Percentiles rank a stretch among this genome's conserved stretches.
These are phyloP conservation scores for Drosophila buzzatii DNA, from an alignment of 2,888 invertebrate species.

Conservation along the genomic window DNA sequence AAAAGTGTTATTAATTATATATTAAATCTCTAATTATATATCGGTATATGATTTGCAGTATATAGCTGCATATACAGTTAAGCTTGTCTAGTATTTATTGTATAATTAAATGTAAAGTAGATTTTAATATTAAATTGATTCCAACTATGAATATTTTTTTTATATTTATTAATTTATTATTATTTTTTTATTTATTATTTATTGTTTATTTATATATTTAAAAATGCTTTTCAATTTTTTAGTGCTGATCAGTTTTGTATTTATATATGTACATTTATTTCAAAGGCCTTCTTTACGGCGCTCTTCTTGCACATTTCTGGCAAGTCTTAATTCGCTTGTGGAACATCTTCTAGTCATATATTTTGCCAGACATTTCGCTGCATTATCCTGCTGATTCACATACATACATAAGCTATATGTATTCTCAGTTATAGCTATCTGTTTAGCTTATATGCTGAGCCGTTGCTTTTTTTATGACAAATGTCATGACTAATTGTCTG, in stretches of 20 bases:
- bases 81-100: background rate
- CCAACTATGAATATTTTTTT: too few relatives aligned
- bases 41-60: background rate
- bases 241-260: background rate
- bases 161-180: too few relatives aligned
- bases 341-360: background rate
- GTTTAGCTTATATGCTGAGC: slow-evolving; percentile 40
- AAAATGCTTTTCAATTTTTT: background rate
- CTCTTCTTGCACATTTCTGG: background rate
- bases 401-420: background rate
- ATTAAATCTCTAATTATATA: background rate
- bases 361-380: background rate
- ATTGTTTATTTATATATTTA: too few relatives aligned
- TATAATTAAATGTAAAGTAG: background rate
- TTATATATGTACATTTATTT: background rate
- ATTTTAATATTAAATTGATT: background rate
- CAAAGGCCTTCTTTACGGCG: background rate
- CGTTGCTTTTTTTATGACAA: slow-evolving; percentile 63
- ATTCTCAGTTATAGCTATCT: background rate
- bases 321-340: background rate
- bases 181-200: too few relatives aligned
- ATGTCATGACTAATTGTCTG: slow-evolving; percentile 73
- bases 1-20: background rate
- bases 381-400: slow-evolving; percentile 13
- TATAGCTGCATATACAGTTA: background rate